These are phyloP conservation scores for Anguilla obscura DNA, from an alignment of 2,797 vertebrate species.

Conservation along the genomic window DNA sequence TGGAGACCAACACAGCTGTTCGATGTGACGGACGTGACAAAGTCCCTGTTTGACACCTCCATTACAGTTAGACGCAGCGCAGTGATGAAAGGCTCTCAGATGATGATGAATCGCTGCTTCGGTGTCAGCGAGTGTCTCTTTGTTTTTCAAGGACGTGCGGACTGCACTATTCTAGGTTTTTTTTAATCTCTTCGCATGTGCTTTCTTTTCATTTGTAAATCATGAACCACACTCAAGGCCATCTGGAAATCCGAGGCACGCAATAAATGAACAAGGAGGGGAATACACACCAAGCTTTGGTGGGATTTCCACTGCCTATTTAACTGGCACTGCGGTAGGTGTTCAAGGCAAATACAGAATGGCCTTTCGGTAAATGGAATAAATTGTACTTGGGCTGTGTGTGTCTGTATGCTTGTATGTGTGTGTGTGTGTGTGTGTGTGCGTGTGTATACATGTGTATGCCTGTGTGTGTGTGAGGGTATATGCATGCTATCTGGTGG, in stretches of 20 bases:
- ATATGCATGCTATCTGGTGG: conserved; percentile 32
- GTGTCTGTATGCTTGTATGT: neutral
- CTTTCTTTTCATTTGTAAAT: conserved; percentile 25
- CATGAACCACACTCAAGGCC: neutral
- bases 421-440: neutral
- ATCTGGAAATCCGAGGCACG: neutral
- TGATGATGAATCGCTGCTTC: neutral
- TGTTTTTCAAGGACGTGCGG: neutral
- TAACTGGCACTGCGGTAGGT: neutral
- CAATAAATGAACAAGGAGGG: neutral
- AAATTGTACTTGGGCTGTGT: neutral
- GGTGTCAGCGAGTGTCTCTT: neutral
- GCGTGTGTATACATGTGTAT: neutral
- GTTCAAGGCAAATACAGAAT: neutral
- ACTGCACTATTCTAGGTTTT: neutral
- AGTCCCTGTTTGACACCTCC: neutral
- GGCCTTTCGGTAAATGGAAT: neutral
- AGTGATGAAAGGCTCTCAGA: neutral
- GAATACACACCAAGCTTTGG: neutral
- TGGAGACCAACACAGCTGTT: neutral
- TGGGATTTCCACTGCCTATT: neutral
- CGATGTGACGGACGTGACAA: neutral
- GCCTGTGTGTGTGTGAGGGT: conserved; percentile 14
- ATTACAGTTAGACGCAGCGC: neutral
- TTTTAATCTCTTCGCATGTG: neutral